These are phyloP conservation scores for Sciurus vulgaris DNA, from an alignment of 2,797 vertebrate genomes.

Conservation along the genomic window DNA sequence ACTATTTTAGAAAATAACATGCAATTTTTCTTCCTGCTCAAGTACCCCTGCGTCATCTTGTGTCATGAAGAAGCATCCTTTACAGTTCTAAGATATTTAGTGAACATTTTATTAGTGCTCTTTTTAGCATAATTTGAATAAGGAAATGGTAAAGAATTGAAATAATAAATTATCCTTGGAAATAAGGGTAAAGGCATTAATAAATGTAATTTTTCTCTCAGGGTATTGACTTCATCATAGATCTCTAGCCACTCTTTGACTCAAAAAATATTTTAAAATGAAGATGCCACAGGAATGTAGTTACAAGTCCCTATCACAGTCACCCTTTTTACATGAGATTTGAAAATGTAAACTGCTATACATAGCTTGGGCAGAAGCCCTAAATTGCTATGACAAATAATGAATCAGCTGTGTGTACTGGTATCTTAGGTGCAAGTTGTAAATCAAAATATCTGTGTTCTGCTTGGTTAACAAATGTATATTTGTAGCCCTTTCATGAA, in stretches of 20 bases:
- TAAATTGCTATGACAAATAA: slow-evolving; percentile 80
- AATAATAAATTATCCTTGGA: neutral
- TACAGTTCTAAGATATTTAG: neutral
- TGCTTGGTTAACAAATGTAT: slow-evolving; percentile 90
- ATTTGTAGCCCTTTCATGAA: slow-evolving; percentile 90
- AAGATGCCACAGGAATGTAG: slow-evolving; percentile 45
- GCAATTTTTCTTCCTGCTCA: neutral
- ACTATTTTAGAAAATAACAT: neutral
- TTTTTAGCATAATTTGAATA: neutral
- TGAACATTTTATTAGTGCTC: neutral
- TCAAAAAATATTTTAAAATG: neutral
- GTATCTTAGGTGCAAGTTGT: slow-evolving; percentile 88
- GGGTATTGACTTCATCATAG: neutral
- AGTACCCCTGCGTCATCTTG: neutral
- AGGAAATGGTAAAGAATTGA: neutral
- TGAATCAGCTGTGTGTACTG: slow-evolving; percentile 86
- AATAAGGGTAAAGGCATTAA: neutral
- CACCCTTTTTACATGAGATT: slow-evolving; percentile 77
- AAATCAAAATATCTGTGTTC: slow-evolving; percentile 89
- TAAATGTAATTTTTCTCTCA: neutral
- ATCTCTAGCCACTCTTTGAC: neutral
- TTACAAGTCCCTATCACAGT: slow-evolving; percentile 67
- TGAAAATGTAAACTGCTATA: slow-evolving; percentile 77
- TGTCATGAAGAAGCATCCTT: neutral
- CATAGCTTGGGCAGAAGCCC: slow-evolving; percentile 81